Percentiles rank a stretch among this genome's conserved stretches.
Conservation (phyloP, 2,797 vertebrate species). For the Numenius phaeopus region DNA sequence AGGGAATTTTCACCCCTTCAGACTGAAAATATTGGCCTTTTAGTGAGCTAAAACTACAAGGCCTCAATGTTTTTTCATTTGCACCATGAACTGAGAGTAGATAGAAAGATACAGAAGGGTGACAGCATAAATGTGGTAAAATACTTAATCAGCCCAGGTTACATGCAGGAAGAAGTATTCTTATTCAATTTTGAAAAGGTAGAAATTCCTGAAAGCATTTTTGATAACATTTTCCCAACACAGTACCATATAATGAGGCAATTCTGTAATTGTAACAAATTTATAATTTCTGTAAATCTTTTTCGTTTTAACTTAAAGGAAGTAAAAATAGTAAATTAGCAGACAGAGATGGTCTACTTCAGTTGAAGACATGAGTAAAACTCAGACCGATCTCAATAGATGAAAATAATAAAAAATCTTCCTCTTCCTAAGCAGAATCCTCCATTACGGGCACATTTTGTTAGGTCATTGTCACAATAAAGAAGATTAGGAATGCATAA, state of each 20-base stretch:
- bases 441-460: not conserved
- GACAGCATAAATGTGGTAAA: not conserved
- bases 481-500: not conserved
- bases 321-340: not conserved
- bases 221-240: not conserved
- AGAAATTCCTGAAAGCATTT: not conserved
- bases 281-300: slow-evolving; percentile 3
- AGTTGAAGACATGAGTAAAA: not conserved
- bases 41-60: not conserved
- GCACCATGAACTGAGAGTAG: not conserved
- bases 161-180: not conserved
- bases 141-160: not conserved
- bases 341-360: not conserved
- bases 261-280: not conserved
- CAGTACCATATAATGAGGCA: not conserved
- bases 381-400: not conserved
- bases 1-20: not conserved
- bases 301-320: not conserved
- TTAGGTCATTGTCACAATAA: not conserved
- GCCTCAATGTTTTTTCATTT: not conserved
- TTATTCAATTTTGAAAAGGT: not conserved
- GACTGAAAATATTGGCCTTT: not conserved
- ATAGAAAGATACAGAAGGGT: not conserved
- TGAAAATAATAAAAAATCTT: not conserved
- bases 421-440: not conserved